Evolutionary conservation across 2,888 invertebrate genomes (phyloP), one percentile per base, ranked within the genome.

Genomic region (Lepetodrilus schrolli): DNA sequence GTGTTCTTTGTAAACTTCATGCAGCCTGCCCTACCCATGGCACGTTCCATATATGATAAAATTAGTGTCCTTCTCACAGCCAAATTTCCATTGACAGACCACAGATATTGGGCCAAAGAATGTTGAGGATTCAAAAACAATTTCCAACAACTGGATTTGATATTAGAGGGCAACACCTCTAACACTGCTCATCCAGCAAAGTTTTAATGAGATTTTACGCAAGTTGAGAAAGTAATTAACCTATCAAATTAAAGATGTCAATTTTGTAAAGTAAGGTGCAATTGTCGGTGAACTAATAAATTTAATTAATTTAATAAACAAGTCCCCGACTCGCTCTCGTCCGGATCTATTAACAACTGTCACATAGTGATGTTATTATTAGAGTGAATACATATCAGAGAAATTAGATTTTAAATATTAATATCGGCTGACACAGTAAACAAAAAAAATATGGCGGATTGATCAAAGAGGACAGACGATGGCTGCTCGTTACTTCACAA

Each of bases 331-430:
- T 30, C 58, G 30, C 26, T 13, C 34, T n/a, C 10, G 58, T 30
- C 58, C 17, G 34, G 5, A 30, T 58, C 58, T 58, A 58, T 58
- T 58, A 58, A 58, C 58, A 34, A 23, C 17, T 34, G 17, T 26
- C 58, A 26, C 58, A 30, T n/a, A 30, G n/a, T 30, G 58, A 17
- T 17, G n/a, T 17, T 26, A 34, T 13, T 34, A n/a, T 10, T 13
- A 30, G 30, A 7, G 23, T n/a, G 30, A 30, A 13, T 23, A 51
- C 30, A 13, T 58, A 58, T 58, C 58, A 17, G 30, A 26, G 58
- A 30, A 58, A 58, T 58, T 58, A 26, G 58, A 58, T 58, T 58
- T 58, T 58, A 58, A 58, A 58, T 58, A 58, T 58, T 58, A 58
- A 58, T 58, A 58, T 58, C 58, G 34, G n/a, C 26, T 58, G 58